phyloP scores from a whole-genome alignment of 1,140 invertebrate species.

The Mycetomoellerius zeteki region DNA sequence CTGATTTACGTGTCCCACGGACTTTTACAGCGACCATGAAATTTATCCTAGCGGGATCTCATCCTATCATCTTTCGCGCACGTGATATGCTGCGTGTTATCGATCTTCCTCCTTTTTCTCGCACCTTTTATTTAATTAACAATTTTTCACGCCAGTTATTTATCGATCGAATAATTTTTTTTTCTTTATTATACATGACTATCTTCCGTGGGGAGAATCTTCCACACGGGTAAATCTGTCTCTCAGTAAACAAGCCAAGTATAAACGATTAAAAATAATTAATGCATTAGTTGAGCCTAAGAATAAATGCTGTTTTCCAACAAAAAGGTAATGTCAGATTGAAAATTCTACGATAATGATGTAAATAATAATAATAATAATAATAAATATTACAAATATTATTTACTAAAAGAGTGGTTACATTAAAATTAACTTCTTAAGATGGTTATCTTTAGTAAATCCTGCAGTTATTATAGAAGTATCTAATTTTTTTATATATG shows the following conservation, averaged over 20 bases:
- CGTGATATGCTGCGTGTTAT: constrained; percentile 49
- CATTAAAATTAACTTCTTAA: not conserved
- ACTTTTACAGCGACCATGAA: constrained; percentile 59
- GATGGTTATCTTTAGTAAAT: no score
- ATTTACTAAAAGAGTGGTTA: not conserved
- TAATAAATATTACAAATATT: constrained; percentile 20
- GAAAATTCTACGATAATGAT: not conserved
- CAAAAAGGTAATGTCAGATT: constrained; percentile 8
- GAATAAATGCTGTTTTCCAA: constrained; percentile 17
- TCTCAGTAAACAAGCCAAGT: constrained; percentile 29
- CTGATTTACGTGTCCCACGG: constrained; percentile 58
- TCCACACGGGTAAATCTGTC: constrained; percentile 1
- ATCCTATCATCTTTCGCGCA: constrained; percentile 41
- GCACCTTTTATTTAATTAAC: constrained; percentile 51
- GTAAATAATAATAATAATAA: constrained; percentile 1
- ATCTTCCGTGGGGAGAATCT: constrained; percentile 1
- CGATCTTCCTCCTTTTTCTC: constrained; percentile 13
- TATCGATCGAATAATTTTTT: constrained; percentile 11
- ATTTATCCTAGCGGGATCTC: constrained; percentile 34
- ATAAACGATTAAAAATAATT: constrained; percentile 20
- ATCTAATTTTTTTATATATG: no score
- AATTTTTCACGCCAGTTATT: constrained; percentile 27
- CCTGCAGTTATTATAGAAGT: no score
- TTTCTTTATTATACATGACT: not conserved
- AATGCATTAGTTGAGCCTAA: constrained; percentile 29